Base-by-base conservation (phyloP, 2,113 vertebrate species). In the Gymnarchus niloticus region DNA sequence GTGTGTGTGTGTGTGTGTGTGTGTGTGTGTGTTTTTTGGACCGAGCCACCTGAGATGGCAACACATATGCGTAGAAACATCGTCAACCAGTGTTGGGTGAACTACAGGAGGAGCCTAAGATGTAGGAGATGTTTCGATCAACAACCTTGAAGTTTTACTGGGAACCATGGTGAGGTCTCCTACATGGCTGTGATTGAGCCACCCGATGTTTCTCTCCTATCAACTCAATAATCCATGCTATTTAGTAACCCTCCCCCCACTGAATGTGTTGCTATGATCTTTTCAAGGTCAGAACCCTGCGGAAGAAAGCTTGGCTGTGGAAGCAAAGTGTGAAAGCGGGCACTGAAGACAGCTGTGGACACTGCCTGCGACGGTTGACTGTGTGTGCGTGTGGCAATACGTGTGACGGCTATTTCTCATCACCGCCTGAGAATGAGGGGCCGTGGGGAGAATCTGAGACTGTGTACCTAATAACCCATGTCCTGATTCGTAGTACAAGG, bases 241-340 rank as follows among this genome's bases (percentile, higher is more conserved):
- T 56, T 82, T 82, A 56, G 80, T n/a, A 1, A 7, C 49, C 21
- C 21, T 23, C 3, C 49, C 78, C 49, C 78, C 25, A 14, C 80
- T 28, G 28, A 9, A 56, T 6, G 23, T n/a, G 23, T 49, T 21
- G 49, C 46, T 3, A 1, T 19, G 80, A 81, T 81, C 80, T 7
- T n/a, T 25, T 81, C 80, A 81, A 81, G 80, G 80, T 81, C 80
- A 52, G 49, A 81, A 17, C 80, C 80, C 80, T 25, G 25, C 80
- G 51, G 14, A 23, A 33, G n/a, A 25, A 28, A 7, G 80, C 49
- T 8, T 25, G 28, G 8, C 1, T 2, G 9, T n/a, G 48, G 23
- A 52, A 52, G 51, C 48, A 54, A 28, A 81, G 25, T 52, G 51
- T 33, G 25, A 81, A 69, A 69, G 59, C 59, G 23, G 25, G 8